These are phyloP conservation scores for Sinocyclocheilus anshuiensis DNA, from an alignment of 2,113 vertebrate species.

Conservation along the genomic window DNA sequence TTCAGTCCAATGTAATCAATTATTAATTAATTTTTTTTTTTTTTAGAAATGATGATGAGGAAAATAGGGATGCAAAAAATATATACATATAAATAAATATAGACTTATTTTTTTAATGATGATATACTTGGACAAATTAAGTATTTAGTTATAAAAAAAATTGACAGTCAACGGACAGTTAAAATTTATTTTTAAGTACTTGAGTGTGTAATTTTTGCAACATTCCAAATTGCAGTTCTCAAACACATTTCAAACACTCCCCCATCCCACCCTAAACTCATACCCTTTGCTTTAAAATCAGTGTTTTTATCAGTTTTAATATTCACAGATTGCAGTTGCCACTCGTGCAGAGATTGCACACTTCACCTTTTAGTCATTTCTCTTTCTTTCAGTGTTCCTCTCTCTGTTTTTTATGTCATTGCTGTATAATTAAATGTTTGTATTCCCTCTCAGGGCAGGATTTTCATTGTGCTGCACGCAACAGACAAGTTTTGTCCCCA, in stretches of 20 bases:
- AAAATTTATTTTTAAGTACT: too few relatives aligned
- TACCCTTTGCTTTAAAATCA: background rate
- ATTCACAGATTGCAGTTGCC: background rate
- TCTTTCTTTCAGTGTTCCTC: background rate
- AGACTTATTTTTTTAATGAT: too few relatives aligned
- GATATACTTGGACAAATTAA: too few relatives aligned
- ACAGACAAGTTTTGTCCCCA: slow-evolving; percentile 61
- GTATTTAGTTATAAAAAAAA: too few relatives aligned
- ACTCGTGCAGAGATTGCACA: background rate
- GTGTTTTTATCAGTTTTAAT: background rate
- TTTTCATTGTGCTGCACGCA: slow-evolving; percentile 4
- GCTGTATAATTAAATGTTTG: slow-evolving; percentile 38
- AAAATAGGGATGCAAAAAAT: too few relatives aligned
- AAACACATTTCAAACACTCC: background rate
- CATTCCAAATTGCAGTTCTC: background rate
- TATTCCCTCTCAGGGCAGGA: slow-evolving; percentile 16
- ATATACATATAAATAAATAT: too few relatives aligned
- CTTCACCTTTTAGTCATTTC: background rate
- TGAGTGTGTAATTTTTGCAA: background rate
- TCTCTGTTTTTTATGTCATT: slow-evolving; percentile 8
- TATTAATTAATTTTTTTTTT: too few relatives aligned
- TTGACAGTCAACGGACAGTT: too few relatives aligned
- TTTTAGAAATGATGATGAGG: too few relatives aligned
- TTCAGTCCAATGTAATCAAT: too few relatives aligned
- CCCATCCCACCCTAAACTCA: background rate